Conservation (phyloP, 2,797 vertebrate genomes). For the Microtus obscurus region DNA sequence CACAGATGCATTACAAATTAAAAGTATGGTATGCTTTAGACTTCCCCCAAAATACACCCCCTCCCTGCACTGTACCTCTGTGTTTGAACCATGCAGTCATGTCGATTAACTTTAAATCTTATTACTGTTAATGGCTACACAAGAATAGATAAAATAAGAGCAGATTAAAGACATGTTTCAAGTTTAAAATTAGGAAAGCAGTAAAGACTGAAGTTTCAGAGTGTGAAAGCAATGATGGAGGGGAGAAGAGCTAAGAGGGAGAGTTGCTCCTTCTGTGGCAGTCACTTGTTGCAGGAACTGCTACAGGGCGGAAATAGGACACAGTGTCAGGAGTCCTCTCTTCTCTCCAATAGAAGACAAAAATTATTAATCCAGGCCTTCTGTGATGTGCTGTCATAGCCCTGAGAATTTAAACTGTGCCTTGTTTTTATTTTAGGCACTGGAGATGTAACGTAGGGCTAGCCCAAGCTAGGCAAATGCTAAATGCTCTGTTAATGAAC, state of each 20-base stretch:
- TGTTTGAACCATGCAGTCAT: not conserved
- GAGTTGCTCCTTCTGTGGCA: fast-evolving
- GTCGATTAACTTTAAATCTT: conserved; percentile 28
- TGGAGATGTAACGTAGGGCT: too few species aligned
- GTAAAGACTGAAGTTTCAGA: not conserved
- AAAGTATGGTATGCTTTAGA: not conserved
- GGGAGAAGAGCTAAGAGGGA: fast-evolving
- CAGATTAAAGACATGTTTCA: not conserved
- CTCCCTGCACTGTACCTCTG: not conserved
- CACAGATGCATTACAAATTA: not conserved
- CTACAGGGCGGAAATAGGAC: fast-evolving
- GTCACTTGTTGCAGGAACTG: fast-evolving
- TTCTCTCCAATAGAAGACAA: not conserved
- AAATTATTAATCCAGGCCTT: not conserved
- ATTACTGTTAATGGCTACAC: not conserved
- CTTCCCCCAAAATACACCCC: not conserved
- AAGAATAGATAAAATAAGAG: not conserved
- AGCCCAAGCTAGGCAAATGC: not conserved
- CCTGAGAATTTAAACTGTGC: not conserved
- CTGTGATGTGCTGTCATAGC: not conserved
- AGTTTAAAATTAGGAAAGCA: not conserved
- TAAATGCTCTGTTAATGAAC: not conserved
- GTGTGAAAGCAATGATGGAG: not conserved
- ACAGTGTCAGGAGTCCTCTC: not conserved
- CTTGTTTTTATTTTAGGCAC: not conserved